Evolutionary conservation across 2,113 vertebrate species (phyloP).

Genomic region (Eublepharis macularius): DNA sequence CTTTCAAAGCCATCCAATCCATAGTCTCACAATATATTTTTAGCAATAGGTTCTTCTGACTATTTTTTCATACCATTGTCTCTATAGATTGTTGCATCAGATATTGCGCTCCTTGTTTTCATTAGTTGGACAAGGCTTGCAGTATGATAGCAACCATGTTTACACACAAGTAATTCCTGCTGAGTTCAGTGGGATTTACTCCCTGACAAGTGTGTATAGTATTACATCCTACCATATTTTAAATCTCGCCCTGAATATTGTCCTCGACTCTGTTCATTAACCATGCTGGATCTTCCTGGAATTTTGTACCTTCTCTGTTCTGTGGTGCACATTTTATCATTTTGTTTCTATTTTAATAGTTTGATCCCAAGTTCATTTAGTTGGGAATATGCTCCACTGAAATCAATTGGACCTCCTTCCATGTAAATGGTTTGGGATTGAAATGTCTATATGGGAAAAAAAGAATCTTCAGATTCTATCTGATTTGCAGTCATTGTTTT

Average conservation of each 20-base stretch:
- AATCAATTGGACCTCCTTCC: not conserved
- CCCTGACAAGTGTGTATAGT: no score
- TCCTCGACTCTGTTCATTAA: not conserved
- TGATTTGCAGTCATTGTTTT: not conserved
- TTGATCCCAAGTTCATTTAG: not conserved
- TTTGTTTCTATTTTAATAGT: not conserved
- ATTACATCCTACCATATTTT: no score
- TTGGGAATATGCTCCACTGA: not conserved
- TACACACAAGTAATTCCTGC: no score
- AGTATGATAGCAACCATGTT: no score
- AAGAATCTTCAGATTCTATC: not conserved
- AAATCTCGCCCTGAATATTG: not conserved
- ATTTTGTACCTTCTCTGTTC: not conserved
- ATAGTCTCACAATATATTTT: no score
- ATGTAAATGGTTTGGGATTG: not conserved
- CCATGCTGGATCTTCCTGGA: not conserved
- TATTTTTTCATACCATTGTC: no score
- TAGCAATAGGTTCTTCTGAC: no score
- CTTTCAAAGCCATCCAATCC: no score
- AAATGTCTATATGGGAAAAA: conserved; percentile 47
- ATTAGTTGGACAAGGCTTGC: no score
- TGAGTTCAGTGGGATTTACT: no score
- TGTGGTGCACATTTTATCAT: not conserved
- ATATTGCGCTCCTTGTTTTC: no score
- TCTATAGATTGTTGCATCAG: no score